Evolutionary conservation across 2,113 vertebrate genomes (phyloP), one percentile per base, ranked within the genome.

Genomic region (Haemorhous mexicanus): DNA sequence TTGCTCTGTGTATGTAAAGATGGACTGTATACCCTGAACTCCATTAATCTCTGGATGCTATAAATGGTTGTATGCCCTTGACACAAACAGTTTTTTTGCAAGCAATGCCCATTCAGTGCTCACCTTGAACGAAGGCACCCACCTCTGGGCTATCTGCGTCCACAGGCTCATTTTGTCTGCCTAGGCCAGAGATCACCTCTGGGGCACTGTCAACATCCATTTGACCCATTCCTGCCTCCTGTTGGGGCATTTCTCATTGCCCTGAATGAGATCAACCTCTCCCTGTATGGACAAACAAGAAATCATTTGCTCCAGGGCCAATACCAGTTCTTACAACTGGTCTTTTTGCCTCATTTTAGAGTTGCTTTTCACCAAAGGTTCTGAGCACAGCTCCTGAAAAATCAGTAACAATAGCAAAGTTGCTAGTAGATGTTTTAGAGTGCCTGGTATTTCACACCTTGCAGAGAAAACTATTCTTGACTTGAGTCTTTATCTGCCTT

Each of bases 1-100:
- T 95, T 93, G 77, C 63, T 95, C 73, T 95, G 67, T 95, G 66
- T 33, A 50, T 80, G 67, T 61, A 69, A 95, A 87, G 61, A 93
- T 53, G 56, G 84, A 53, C 89, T 87, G 43, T 50, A 90, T 87
- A 69, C 46, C 44, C 91, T 84, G 91, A 77, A 80, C 78, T 80
- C 53, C 58, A 15, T 43, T 95, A 73, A 94, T 75, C 86, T 96
- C 89, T 89, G 49, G 28, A 37, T 72, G 58, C 8, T 90, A 10
- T 95, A 94, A 96, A 88, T 53, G 32, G n/a, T 82, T 85, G 3
- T 32, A 39, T 3, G 56, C 32, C 82, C 83, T 94, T 82, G 64
- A 50, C 6, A 6, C 1, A 10, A 10, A 35, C 1, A 2, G 26
- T 22, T 43, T 59, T 80, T 90, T 70, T 61, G 53, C 74, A 91